These are phyloP conservation scores for Proctacanthus coquilletti DNA, from an alignment of 1,140 invertebrate genomes.

Conservation along the genomic window DNA sequence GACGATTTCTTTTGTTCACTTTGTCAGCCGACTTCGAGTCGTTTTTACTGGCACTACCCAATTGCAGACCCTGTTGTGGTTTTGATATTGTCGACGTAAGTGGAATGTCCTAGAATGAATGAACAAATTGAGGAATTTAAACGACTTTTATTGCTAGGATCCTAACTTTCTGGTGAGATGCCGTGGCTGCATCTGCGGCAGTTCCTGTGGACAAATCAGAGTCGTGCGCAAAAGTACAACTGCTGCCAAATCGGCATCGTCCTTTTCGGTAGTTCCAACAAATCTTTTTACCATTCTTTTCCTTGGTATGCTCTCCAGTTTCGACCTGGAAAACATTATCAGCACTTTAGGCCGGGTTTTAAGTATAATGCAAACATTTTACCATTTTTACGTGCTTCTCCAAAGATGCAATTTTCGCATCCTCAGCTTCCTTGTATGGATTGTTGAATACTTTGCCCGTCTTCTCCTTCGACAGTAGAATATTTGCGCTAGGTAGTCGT, in stretches of 20 bases:
- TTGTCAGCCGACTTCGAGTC: constrained; percentile 34
- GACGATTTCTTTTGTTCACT: constrained; percentile 53
- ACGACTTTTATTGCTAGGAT: too few species aligned
- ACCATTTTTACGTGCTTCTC: constrained; percentile 93
- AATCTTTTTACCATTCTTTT: constrained; percentile 76
- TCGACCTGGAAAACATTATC: constrained; percentile 31
- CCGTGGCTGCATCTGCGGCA: too few species aligned
- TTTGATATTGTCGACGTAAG: too few species aligned
- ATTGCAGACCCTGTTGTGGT: constrained; percentile 16
- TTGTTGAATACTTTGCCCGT: constrained; percentile 59
- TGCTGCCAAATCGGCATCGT: constrained; percentile 76
- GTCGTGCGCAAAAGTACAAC: constrained; percentile 85
- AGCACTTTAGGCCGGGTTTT: constrained; percentile 1
- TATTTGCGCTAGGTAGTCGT: constrained; percentile 17
- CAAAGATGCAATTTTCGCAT: constrained; percentile 67
- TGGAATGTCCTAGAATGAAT: too few species aligned
- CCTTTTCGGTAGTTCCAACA: constrained; percentile 91
- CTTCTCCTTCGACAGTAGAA: constrained; percentile 10
- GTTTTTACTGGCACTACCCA: constrained; percentile 36
- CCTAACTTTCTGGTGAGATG: too few species aligned
- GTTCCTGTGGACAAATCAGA: constrained; percentile 51
- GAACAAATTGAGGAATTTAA: too few species aligned
- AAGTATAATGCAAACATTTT: constrained; percentile 5
- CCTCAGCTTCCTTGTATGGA: constrained; percentile 78
- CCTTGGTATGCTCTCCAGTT: constrained; percentile 49